phyloP scores from a whole-genome alignment of 1,140 invertebrate genomes.

The Atta cephalotes region DNA sequence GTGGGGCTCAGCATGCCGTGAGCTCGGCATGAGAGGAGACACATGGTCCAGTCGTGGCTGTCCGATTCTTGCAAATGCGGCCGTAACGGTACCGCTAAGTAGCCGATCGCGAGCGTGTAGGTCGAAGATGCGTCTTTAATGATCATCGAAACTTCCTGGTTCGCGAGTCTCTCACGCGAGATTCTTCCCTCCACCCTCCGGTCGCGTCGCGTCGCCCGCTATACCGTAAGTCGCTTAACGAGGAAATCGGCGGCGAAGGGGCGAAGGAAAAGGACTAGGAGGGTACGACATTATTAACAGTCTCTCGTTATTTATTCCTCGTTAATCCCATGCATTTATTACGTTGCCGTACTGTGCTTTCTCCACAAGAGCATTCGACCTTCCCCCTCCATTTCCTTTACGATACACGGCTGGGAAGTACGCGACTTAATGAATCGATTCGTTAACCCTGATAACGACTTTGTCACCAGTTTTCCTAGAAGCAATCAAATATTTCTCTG shows the following conservation, averaged over 20 bases:
- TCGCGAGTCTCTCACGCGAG: slow-evolving; percentile 65
- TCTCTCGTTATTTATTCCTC: slow-evolving; percentile 83
- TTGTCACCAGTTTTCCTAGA: slow-evolving; percentile 45
- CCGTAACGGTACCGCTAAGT: slow-evolving; percentile 50
- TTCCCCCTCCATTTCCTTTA: slow-evolving; percentile 11
- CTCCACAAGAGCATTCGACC: slow-evolving; percentile 69
- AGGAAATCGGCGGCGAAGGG: slow-evolving; percentile 57
- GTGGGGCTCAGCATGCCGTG: neutral
- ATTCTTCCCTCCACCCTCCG: slow-evolving; percentile 15
- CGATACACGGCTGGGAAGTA: slow-evolving; percentile 36
- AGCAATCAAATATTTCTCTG: slow-evolving; percentile 27
- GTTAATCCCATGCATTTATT: slow-evolving; percentile 81
- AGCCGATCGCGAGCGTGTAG: slow-evolving; percentile 48
- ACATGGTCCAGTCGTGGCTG: neutral
- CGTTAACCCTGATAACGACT: slow-evolving; percentile 60
- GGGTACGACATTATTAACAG: slow-evolving; percentile 79
- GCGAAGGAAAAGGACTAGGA: slow-evolving; percentile 49
- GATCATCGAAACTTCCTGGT: slow-evolving; percentile 73
- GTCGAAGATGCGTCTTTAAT: slow-evolving; percentile 78
- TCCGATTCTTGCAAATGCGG: slow-evolving; percentile 44
- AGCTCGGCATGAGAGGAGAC: neutral
- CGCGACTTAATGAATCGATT: slow-evolving; percentile 61
- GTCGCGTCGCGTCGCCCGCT: slow-evolving; percentile 25
- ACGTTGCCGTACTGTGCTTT: slow-evolving; percentile 71
- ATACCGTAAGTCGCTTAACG: slow-evolving; percentile 68